These are phyloP conservation scores for Leptinotarsa defecta DNA, from an alignment of 1,140 invertebrate species.

Conservation along the genomic window DNA sequence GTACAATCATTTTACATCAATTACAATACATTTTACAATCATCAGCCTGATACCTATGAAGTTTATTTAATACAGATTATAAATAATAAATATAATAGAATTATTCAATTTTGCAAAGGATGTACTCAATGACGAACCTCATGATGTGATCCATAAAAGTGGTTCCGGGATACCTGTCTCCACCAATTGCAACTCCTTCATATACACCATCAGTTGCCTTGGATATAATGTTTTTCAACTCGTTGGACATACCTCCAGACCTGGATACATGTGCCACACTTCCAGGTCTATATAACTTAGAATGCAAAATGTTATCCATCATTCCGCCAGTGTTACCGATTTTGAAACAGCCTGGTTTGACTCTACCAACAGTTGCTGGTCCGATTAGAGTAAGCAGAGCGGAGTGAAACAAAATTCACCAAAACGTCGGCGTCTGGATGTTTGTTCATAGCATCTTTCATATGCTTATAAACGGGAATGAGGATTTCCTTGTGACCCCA, in stretches of 20 bases:
- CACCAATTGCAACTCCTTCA: conserved; percentile 99
- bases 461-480: conserved; percentile 95
- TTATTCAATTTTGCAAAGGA: neutral
- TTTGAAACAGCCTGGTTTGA: conserved; percentile 99
- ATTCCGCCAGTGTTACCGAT: conserved; percentile 98
- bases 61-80: conserved; percentile 52
- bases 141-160: conserved; percentile 98
- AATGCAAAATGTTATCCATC: conserved; percentile 99
- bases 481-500: conserved; percentile 99
- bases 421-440: conserved; percentile 93
- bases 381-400: conserved; percentile 99
- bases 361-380: conserved; percentile 96
- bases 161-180: conserved; percentile 97
- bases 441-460: conserved; percentile 94
- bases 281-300: conserved; percentile 94
- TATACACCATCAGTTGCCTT: conserved; percentile 96
- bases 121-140: conserved; percentile 60
- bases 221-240: conserved; percentile 98
- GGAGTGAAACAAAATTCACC: conserved; percentile 97
- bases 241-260: conserved; percentile 99
- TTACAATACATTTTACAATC: too few species aligned
- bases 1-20: conserved; percentile 94
- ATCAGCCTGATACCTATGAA: conserved; percentile 67
- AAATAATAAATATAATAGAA: too few species aligned
- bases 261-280: conserved; percentile 97